These are phyloP conservation scores for Eutolmus rufibarbis DNA, from an alignment of 2,888 invertebrate species.

Conservation along the genomic window DNA sequence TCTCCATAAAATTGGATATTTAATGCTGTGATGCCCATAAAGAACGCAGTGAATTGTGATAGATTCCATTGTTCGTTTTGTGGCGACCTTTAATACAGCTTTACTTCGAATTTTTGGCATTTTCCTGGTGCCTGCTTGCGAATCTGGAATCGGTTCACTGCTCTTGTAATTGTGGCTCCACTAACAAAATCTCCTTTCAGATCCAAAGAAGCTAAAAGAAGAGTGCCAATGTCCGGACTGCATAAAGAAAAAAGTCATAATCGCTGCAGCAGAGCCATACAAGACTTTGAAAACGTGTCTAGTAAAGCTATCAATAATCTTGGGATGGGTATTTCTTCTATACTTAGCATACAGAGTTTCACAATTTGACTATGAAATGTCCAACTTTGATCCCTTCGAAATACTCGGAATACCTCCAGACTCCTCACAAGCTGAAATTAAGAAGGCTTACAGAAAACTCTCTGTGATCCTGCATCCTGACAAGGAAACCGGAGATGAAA, in stretches of 20 bases:
- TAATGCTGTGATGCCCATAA: not conserved
- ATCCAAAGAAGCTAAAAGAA: slow-evolving; percentile 77
- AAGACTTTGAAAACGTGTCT: slow-evolving; percentile 80
- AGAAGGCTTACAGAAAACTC: slow-evolving; percentile 92
- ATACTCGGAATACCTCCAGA: slow-evolving; percentile 90
- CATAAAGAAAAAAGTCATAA: slow-evolving; percentile 79
- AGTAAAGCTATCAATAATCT: slow-evolving; percentile 78
- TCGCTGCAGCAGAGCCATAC: slow-evolving; percentile 89
- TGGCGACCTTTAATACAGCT: not conserved
- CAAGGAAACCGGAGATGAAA: slow-evolving; percentile 95
- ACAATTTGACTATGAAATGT: slow-evolving; percentile 97
- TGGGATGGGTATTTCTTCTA: slow-evolving; percentile 83
- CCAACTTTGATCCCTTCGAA: slow-evolving; percentile 98
- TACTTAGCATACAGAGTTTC: slow-evolving; percentile 90
- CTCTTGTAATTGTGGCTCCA: not conserved
- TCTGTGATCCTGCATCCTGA: slow-evolving; percentile 96
- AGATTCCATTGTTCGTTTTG: not conserved
- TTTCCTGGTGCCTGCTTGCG: not conserved
- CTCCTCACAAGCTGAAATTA: slow-evolving; percentile 87
- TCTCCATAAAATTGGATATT: not conserved
- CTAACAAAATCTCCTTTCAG: slow-evolving; percentile 62
- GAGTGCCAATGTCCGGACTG: slow-evolving; percentile 92
- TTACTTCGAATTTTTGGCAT: not conserved
- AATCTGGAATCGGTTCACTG: not conserved
- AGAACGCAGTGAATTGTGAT: not conserved